Evolutionary conservation across 2,888 invertebrate genomes (phyloP).

Genomic region (Ectemnius cavifrons): DNA sequence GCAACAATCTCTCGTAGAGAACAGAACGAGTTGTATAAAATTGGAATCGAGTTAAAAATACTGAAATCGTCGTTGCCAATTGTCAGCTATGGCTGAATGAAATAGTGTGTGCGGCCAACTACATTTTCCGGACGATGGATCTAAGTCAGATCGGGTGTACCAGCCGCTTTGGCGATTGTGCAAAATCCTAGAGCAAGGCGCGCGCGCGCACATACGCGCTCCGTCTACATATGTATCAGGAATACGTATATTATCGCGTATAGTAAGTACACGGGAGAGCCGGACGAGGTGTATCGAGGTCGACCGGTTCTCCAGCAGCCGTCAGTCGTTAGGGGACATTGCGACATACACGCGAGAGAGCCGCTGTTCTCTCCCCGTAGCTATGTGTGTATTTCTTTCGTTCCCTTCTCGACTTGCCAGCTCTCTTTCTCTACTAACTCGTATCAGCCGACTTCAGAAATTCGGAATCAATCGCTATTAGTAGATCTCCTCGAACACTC

Average conservation of each 20-base stretch:
- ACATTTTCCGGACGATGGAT: too few relatives aligned
- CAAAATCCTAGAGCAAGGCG: slow-evolving; percentile 32
- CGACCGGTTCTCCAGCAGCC: slow-evolving; percentile 72
- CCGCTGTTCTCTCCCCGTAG: slow-evolving; percentile 34
- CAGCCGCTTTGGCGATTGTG: slow-evolving; percentile 45
- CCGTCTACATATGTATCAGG: slow-evolving; percentile 48
- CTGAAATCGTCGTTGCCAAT: too few relatives aligned
- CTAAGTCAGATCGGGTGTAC: background rate
- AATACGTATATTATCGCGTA: slow-evolving; percentile 56
- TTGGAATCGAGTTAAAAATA: too few relatives aligned
- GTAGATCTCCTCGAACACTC: too few relatives aligned
- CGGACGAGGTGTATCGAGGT: slow-evolving; percentile 35
- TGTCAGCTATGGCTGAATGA: too few relatives aligned
- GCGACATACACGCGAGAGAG: slow-evolving; percentile 49
- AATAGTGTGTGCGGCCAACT: too few relatives aligned
- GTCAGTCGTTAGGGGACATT: slow-evolving; percentile 72
- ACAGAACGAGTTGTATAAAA: too few relatives aligned
- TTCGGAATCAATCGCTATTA: too few relatives aligned
- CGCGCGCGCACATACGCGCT: slow-evolving; percentile 34
- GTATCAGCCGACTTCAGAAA: background rate
- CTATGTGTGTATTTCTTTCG: slow-evolving; percentile 8
- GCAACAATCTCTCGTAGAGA: too few relatives aligned
- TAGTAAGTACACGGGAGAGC: slow-evolving; percentile 18
- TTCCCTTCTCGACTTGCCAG: background rate
- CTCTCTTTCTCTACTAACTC: background rate